Evolutionary conservation across 2,888 invertebrate genomes (phyloP).

Genomic region (Nebria salina): DNA sequence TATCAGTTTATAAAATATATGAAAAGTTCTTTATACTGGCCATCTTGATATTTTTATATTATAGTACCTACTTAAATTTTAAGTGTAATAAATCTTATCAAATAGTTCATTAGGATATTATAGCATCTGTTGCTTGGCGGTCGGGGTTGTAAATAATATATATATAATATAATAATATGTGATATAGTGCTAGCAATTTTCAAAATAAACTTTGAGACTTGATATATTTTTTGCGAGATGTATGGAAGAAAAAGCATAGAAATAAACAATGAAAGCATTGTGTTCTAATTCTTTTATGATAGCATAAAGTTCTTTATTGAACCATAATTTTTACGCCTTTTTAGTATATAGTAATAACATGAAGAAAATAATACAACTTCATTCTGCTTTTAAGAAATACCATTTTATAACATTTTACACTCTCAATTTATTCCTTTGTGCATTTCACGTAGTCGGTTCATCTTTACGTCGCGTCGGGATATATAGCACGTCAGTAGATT

Average conservation of each 20-base stretch:
- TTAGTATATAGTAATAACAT: neutral
- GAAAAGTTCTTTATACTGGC: no score
- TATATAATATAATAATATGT: no score
- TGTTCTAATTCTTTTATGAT: neutral
- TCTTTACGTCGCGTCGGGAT: neutral
- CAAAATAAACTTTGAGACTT: neutral
- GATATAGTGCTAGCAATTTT: no score
- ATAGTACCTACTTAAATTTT: no score
- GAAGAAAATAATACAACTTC: neutral
- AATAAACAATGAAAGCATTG: neutral
- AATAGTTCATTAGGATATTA: no score
- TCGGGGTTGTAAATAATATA: no score
- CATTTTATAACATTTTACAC: constrained; percentile 1
- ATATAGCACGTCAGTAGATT: neutral
- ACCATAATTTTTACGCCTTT: neutral
- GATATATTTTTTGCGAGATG: neutral
- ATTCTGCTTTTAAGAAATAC: neutral
- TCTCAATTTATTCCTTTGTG: neutral
- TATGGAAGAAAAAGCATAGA: neutral
- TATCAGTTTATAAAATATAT: no score
- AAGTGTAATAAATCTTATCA: no score
- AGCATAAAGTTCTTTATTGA: neutral
- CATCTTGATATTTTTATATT: no score
- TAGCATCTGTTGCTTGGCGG: no score
- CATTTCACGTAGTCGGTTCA: neutral